Conservation (phyloP, 1,140 invertebrate species). For the Chironomus tepperi region DNA sequence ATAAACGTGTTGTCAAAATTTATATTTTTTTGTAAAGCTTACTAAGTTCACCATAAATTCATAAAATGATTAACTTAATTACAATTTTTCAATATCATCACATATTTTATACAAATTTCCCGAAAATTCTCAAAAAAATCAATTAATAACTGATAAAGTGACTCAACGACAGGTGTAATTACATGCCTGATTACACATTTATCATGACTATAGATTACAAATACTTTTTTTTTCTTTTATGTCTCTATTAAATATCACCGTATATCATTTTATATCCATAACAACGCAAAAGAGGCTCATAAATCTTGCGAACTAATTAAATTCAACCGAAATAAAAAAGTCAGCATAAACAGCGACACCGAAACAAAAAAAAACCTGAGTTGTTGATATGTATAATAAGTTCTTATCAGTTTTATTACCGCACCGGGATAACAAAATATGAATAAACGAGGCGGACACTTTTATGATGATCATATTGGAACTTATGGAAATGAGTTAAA, state of each 20-base stretch:
- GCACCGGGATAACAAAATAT: not conserved
- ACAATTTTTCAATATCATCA: too few species aligned
- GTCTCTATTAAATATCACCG: not conserved
- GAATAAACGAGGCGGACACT: not conserved
- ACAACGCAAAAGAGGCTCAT: not conserved
- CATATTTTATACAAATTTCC: too few species aligned
- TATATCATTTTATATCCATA: not conserved
- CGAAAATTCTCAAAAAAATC: too few species aligned
- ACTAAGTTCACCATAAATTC: too few species aligned
- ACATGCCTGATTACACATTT: not conserved
- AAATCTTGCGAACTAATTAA: slow-evolving; percentile 1
- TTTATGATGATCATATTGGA: not conserved
- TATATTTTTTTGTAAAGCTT: too few species aligned
- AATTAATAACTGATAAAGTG: not conserved
- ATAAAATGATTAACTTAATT: too few species aligned
- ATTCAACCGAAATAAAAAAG: not conserved
- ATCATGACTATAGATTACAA: not conserved
- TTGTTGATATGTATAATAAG: not conserved
- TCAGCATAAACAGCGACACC: not conserved
- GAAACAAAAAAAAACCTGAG: not conserved
- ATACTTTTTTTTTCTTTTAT: not conserved
- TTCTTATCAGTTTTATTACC: not conserved
- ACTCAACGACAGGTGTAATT: not conserved
- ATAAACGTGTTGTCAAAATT: too few species aligned
- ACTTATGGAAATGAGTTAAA: not conserved